A percentile compares a stretch with the other conserved stretches of the same genome.
Evolutionary conservation across 2,888 invertebrate species (phyloP).

Genomic region (Drosophila ezoana): DNA sequence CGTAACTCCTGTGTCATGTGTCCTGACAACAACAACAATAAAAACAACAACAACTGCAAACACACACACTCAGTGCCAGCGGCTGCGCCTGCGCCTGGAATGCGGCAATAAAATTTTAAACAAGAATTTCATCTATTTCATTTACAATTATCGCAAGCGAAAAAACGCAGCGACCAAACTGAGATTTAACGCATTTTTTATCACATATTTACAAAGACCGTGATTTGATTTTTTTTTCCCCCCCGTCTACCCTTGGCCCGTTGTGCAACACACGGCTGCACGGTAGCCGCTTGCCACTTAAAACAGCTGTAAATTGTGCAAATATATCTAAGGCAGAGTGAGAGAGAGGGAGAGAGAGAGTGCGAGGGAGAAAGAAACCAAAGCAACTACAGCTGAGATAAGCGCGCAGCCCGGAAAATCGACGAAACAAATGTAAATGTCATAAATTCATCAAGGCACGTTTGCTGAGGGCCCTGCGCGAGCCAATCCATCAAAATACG

Average conservation of each 20-base stretch:
- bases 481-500: conserved; percentile 72
- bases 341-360: conserved; percentile 21
- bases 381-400: conserved; percentile 23
- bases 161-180: conserved; percentile 51
- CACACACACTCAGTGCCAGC: conserved; percentile 37
- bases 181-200: conserved; percentile 22
- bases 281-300: conserved; percentile 43
- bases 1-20: conserved; percentile 69
- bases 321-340: conserved; percentile 49
- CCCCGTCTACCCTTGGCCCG: background rate
- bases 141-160: conserved; percentile 82
- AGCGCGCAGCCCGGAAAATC: conserved; percentile 1
- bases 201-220: conserved; percentile 60
- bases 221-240: conserved; percentile 60
- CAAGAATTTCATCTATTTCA: conserved; percentile 82
- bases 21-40: conserved; percentile 40
- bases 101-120: conserved; percentile 68
- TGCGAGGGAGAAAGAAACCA: conserved; percentile 19
- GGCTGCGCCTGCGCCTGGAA: conserved; percentile 62
- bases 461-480: conserved; percentile 9
- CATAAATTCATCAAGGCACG: conserved; percentile 58
- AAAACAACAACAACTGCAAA: conserved; percentile 6
- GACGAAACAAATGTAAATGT: conserved; percentile 30
- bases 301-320: conserved; percentile 80
- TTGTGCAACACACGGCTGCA: conserved; percentile 26